Evolutionary conservation across 2,888 invertebrate species (phyloP), one percentile per base, ranked within the genome.

Genomic region (Cataglyphis altisquamis): DNA sequence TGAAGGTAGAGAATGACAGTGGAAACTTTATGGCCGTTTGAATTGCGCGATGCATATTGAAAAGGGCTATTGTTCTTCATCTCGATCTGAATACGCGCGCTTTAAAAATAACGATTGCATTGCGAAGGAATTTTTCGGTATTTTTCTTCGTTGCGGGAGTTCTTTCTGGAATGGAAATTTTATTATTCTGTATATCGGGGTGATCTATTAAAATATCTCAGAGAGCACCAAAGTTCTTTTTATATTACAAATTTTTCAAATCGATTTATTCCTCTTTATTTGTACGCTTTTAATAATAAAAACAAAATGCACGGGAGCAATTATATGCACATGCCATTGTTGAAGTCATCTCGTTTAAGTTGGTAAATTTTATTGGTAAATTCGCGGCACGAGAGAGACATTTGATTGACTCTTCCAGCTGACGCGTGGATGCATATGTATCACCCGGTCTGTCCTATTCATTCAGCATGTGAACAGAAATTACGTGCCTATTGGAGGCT

Each of bases 31-130:
- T 64, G 72, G 64, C 45, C 25, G 60, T 18, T 32, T 15, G 45
- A 60, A 80, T 70, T 80, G 78, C 70, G 36, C 60, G 70, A 70
- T 80, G 70, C 78, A 80, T 80, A 70, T 80, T 80, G 60, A 80
- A 80, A 45, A 68, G 48, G 21, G 41, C 70, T 45, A 45, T 70
- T 57, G 78, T 80, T 68, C 52, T 67, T 68, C 68, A 62, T 78
- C 36, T 15, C 29, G 10, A 60, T 60, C 60, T 39, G 18, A 60
- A 39, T 32, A 36, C 32, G 78, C 60, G 60, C 29, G 8, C 45
- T n/a, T 60, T 12, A n/a, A 29, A 45, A 70, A 36, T 45, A 5
- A 12, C 36, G 25, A 68, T 10, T 52, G 67, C 18, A n/a, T 57
- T 21, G 39, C 12, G 45, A 60, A 45, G 4, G 12, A 36, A 36